These are phyloP conservation scores for Ennomos quercinarius DNA, from an alignment of 2,888 invertebrate species.

Conservation along the genomic window DNA sequence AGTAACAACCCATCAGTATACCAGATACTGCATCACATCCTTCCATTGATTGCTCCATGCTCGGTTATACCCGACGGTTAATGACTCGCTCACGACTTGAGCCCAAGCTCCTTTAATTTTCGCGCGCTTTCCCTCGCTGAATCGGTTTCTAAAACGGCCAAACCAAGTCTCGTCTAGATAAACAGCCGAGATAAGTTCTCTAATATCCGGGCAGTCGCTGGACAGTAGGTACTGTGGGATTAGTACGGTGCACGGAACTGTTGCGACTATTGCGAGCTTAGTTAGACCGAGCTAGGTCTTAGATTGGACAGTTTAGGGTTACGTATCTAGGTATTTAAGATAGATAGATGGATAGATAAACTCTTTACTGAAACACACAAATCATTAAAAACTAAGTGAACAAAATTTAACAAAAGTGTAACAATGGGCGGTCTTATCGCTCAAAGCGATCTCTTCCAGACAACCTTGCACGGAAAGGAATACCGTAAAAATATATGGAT, in stretches of 20 bases:
- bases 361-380: too few species aligned
- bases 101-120: conserved; percentile 25
- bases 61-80: too few species aligned
- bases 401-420: too few species aligned
- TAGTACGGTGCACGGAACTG: neutral
- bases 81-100: conserved; percentile 23
- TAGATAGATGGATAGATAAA: neutral
- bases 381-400: too few species aligned
- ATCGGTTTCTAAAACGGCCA: conserved; percentile 30
- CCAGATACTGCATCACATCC: neutral
- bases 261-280: conserved; percentile 1
- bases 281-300: conserved; percentile 8
- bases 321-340: neutral
- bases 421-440: too few species aligned
- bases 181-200: conserved; percentile 31
- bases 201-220: conserved; percentile 22
- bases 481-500: too few species aligned
- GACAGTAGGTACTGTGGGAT: conserved; percentile 13
- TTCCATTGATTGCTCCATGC: conserved; percentile 16
- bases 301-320: neutral
- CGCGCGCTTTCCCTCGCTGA: conserved; percentile 19
- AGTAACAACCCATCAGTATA: too few species aligned
- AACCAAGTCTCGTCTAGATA: conserved; percentile 28
- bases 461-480: too few species aligned
- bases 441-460: too few species aligned